Evolutionary conservation across 2,888 invertebrate species (phyloP).

Genomic region (Pristionchus mayeri): DNA sequence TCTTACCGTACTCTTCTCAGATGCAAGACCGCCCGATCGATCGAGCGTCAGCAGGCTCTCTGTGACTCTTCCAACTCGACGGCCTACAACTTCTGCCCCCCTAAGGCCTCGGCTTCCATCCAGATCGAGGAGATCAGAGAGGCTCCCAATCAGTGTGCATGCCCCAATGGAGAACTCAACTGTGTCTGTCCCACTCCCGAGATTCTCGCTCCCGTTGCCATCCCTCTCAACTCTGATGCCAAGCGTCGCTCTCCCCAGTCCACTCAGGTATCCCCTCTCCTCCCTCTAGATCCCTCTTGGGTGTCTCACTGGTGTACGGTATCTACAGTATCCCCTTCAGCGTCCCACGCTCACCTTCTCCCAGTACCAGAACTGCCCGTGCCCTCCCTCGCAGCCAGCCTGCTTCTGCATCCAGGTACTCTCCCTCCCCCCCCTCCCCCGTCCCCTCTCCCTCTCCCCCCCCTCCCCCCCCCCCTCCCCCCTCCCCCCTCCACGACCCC

Average conservation of each 20-base stretch:
- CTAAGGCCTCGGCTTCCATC: constrained; percentile 54
- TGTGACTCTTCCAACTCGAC: constrained; percentile 71
- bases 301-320: not conserved
- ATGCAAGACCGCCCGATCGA: constrained; percentile 72
- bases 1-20: constrained; percentile 52
- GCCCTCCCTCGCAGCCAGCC: constrained; percentile 65
- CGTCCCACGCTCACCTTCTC: constrained; percentile 58
- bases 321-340: constrained; percentile 23
- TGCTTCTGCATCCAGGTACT: constrained; percentile 59
- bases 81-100: constrained; percentile 70
- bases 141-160: constrained; percentile 69
- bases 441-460: not conserved
- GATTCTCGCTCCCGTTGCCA: constrained; percentile 71
- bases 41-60: constrained; percentile 71
- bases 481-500: too few species aligned
- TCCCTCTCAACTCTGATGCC: constrained; percentile 59
- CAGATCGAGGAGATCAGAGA: constrained; percentile 71
- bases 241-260: constrained; percentile 63
- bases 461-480: not conserved
- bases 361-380: constrained; percentile 67
- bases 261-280: constrained; percentile 42
- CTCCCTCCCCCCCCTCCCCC: not conserved
- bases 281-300: not conserved
- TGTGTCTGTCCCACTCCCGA: constrained; percentile 73
- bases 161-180: constrained; percentile 72